Conservation (phyloP, 2,797 vertebrate genomes). For the Rachycentron canadum region DNA sequence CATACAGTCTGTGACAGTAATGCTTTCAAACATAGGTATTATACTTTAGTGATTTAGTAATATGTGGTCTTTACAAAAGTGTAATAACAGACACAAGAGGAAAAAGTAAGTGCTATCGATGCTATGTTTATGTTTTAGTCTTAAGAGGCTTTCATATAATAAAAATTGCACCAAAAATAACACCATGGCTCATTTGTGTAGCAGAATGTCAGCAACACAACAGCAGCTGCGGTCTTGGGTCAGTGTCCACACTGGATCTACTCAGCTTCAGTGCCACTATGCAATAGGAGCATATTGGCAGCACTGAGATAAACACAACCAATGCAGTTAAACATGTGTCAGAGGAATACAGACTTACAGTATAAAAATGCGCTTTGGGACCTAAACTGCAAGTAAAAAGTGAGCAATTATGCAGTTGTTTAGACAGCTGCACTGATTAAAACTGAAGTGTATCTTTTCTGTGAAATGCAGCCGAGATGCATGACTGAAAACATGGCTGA, state of each 20-base stretch:
- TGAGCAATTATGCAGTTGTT: neutral
- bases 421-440: slow-evolving; percentile 1
- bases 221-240: neutral
- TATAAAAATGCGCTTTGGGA: neutral
- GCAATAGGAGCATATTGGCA: neutral
- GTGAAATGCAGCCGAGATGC: neutral
- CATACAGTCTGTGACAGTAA: slow-evolving; percentile 35
- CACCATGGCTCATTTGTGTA: neutral
- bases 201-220: neutral
- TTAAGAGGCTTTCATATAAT: neutral
- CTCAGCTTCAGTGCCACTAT: neutral
- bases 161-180: neutral
- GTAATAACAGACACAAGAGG: neutral
- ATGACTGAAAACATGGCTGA: neutral
- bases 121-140: slow-evolving; percentile 3
- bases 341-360: slow-evolving; percentile 1
- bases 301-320: neutral
- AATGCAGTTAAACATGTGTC: neutral
- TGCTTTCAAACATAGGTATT: slow-evolving; percentile 25
- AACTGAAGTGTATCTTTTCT: neutral
- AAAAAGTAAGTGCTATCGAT: slow-evolving; percentile 5
- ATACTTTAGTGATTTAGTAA: slow-evolving; percentile 14
- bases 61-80: slow-evolving; percentile 29
- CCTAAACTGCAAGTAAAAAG: neutral
- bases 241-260: neutral